phyloP scores from a whole-genome alignment of 2,113 vertebrate species.

The Hypanus sabinus region DNA sequence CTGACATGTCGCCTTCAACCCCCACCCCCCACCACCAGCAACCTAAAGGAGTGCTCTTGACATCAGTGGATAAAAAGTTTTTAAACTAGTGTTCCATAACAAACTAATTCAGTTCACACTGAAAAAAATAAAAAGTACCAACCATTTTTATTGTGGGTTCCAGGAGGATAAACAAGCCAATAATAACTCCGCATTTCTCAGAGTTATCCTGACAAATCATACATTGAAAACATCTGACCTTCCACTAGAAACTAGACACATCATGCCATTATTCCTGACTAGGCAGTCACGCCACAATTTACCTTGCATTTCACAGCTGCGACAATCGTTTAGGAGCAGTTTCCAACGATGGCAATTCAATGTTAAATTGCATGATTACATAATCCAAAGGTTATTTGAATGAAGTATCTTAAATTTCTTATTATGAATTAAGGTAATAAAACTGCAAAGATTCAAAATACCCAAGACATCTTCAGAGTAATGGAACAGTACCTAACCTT shows the following conservation, averaged over 20 bases:
- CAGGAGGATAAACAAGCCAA: neutral
- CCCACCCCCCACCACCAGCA: no score
- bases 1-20: neutral
- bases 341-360: neutral
- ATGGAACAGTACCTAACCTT: neutral
- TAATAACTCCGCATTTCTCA: neutral
- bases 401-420: neutral
- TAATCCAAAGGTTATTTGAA: neutral
- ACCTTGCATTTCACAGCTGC: neutral
- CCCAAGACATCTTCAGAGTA: neutral
- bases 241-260: neutral
- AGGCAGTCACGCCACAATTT: neutral
- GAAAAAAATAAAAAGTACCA: no score
- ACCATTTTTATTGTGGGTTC: neutral
- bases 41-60: neutral
- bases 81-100: neutral
- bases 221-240: neutral
- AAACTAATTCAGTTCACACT: no score
- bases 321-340: neutral
- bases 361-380: neutral
- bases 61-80: neutral
- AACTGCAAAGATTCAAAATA: neutral
- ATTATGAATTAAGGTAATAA: neutral
- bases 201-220: neutral
- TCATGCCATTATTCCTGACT: neutral